Evolutionary conservation across 64 coral and sea anemone genomes (phyloP), one percentile per base, ranked within the genome.

Genomic region (Cladopsammia gracilis): DNA sequence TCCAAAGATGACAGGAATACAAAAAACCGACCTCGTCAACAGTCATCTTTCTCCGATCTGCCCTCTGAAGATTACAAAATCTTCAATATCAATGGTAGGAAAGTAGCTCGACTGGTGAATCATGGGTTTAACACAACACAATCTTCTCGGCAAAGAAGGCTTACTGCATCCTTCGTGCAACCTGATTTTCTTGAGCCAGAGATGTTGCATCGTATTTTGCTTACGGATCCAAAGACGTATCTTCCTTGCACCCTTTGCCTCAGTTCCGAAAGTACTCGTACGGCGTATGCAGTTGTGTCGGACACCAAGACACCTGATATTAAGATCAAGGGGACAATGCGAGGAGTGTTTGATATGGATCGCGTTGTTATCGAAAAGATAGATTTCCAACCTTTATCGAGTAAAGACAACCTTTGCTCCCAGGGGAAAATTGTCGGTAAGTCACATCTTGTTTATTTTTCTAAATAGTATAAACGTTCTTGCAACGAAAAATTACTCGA

Each of bases 231-330:
- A 57, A 10, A 22, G 11, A 86, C 7, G 42, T 90, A 86, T 61
- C 43, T 71, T 12, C 57, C 75, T 6, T 82, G 91, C 47, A 88
- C 73, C 59, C 76, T 96, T n/a, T 87, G 80, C 1, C 76, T 96
- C 34, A 64, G 64, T 10, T 83, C 73, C 48, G 91, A 93, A 20
- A 75, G 44, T n/a, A 15, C 62, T 2, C 25, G 87, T 12, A 79
- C 73, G 11, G 25, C 95, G 3, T 93, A 90, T 24, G 82, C 62
- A 16, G 87, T 48, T 10, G 62, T 96, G 18, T 48, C 73, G 12
- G 95, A 96, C 42, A 96, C 86, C 16, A 57, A 45, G 4, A 93
- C 86, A 26, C 95, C 91, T n/a, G 95, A 93, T 46, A 96, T 96
- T 25, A 58, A 76, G 75, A 82, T 96, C 61, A 96, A 57, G 16